Evolutionary conservation across 2,113 vertebrate species (phyloP), one percentile per base, ranked within the genome.

Genomic region (Cephalopterus ornatus): DNA sequence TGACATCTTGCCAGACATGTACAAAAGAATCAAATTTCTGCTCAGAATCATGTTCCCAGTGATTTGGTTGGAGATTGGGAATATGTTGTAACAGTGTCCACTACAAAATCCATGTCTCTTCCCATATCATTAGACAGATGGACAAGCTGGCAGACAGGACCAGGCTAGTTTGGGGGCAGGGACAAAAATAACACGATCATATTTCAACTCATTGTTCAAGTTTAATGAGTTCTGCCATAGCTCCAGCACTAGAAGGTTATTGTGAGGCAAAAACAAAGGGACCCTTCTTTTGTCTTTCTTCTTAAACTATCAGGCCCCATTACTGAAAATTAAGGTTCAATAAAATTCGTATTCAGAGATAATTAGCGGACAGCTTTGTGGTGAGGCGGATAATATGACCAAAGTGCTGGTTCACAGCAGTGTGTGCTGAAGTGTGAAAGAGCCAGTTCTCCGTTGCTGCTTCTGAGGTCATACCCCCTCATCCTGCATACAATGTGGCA

Each of bases 261-360:
- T 89, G 83, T 94, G 91, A 89, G 66, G 61, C 50, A 93, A 95
- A 96, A 88, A 97, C 66, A 95, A 97, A 95, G 86, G 33, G 67
- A 83, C 82, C 90, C 63, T 82, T 96, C 96, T 97, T 97, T 97
- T 92, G 73, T 97, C 93, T 94, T 95, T 96, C 93, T 96, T 96
- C 92, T 96, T 97, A 97, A 98, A 98, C 98, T 97, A 98, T 98
- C 98, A 98, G 98, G 98, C 98, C 98, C 98, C 98, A 98, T 99
- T 99, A 98, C 98, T 98, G 97, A 98, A 98, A 98, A 98, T 98
- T 98, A 98, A 98, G 97, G 97, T 98, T 98, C 98, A 98, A 98
- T 98, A 98, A 98, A 98, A 98, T 98, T 99, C 97, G 97, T 98
- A 98, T 98, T 99, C 98, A 98, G 98, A 98, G 98, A 98, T 98